Conservation (phyloP, 2,888 invertebrate genomes). For the Drosophila imparisetae region DNA sequence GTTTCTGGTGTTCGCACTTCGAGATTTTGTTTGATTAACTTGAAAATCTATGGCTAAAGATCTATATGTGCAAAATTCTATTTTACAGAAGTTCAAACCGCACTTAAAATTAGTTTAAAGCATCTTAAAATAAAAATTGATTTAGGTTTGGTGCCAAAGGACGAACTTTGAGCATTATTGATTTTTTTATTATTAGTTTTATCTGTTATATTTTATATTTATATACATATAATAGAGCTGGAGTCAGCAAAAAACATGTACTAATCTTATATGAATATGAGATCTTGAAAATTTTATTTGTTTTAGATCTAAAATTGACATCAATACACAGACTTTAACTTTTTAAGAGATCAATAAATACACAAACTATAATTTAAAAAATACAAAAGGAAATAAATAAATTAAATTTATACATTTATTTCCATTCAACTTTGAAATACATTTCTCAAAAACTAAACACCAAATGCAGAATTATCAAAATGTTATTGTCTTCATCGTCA, state of each 20-base stretch:
- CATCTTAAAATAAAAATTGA: background rate
- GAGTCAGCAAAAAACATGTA: no score
- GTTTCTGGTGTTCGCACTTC: rapidly evolving
- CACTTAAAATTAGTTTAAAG: rapidly evolving
- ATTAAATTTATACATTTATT: rapidly evolving
- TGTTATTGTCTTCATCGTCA: background rate
- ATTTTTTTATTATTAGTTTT: background rate
- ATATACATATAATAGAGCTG: background rate
- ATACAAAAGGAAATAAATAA: rapidly evolving
- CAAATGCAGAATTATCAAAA: background rate
- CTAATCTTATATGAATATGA: background rate
- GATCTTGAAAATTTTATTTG: background rate
- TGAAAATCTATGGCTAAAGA: background rate
- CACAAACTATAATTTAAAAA: rapidly evolving
- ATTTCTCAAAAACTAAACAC: background rate
- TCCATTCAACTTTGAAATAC: background rate
- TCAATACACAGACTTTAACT: rapidly evolving
- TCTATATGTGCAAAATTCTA: background rate
- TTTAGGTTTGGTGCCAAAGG: rapidly evolving
- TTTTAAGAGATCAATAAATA: background rate
- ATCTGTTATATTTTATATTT: background rate
- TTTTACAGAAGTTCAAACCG: background rate
- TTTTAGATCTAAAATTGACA: background rate
- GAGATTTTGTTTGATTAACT: rapidly evolving
- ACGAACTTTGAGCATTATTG: rapidly evolving